Evolutionary conservation across 2,888 invertebrate species (phyloP), one percentile per base, ranked within the genome.

Genomic region (Heliconius cydno): DNA sequence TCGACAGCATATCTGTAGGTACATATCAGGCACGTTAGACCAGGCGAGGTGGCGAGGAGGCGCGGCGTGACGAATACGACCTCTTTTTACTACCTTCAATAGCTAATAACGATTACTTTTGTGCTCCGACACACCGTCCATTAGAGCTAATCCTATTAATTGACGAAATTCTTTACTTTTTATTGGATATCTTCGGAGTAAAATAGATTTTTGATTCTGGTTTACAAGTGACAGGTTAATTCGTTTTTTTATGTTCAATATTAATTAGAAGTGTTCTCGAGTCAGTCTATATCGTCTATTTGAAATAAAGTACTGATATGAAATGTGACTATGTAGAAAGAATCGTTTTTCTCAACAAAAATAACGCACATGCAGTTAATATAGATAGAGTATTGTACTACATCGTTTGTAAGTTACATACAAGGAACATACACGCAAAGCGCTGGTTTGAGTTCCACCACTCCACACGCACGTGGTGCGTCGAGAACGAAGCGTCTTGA

Each of bases 71-170:
- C 81, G 30, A 82, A 81, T 81, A 28, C 38, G 38, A 3, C 22
- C 28, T 68, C 72, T 71, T 77, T 77, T 81, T 77, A 81, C 70
- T 76, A 52, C 41, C 41, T 34, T 52, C 74, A 38, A 71, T 77
- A 46, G 70, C 46, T 52, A 68, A 77, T 77, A 79, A 82, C 78
- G 78, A 78, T 79, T 30, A 72, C 70, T 30, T 65, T 77, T 79
- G 71, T 76, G 63, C 68, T 79, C 30, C 67, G 77, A 76, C 77
- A 67, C 72, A 63, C 30, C 25, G 28, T 25, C 77, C 68, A 77
- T 76, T 28, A 68, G 34, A 68, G 30, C n/a, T 73, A 76, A 77
- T 77, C 77, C 77, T 71, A 73, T 77, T 79, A 79, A 79, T 79
- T 78, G 78, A 28, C 41, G 41, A 34, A 71, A 65, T 78, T 52